These are phyloP conservation scores for Acipenser ruthenus DNA, from an alignment of 2,797 vertebrate species.

Conservation along the genomic window DNA sequence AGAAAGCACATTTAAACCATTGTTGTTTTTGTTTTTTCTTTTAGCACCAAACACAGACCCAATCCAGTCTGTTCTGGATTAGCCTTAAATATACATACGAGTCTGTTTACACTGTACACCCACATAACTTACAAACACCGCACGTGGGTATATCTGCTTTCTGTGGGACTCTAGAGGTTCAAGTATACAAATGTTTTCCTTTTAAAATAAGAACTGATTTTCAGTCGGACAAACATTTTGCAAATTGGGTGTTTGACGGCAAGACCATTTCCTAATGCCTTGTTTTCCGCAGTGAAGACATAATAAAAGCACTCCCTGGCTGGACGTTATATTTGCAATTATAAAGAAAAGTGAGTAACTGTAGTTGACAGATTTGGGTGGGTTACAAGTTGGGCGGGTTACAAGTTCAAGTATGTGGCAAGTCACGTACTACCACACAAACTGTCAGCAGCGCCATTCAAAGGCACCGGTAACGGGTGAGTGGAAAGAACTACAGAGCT, in stretches of 20 bases:
- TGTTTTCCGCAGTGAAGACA: neutral
- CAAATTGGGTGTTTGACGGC: neutral
- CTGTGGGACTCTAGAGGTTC: no score
- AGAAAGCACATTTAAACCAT: no score
- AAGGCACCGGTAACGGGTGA: neutral
- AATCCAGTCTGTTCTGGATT: no score
- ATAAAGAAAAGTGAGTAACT: neutral
- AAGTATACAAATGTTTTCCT: no score
- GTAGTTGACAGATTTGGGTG: neutral
- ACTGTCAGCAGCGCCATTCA: neutral
- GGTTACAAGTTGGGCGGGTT: constrained; percentile 10
- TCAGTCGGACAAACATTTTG: neutral
- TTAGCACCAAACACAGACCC: no score
- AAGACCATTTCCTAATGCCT: neutral
- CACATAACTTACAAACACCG: no score
- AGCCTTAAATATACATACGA: no score
- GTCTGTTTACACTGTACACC: no score
- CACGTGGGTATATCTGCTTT: no score
- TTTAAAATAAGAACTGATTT: no score
- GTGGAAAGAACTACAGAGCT: neutral
- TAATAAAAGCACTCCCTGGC: constrained; percentile 4
- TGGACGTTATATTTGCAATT: neutral
- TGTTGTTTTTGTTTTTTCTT: no score
- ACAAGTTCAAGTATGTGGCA: constrained; percentile 4
- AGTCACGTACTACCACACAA: constrained; percentile 2